These are phyloP conservation scores for Halictus ligatus DNA, from an alignment of 2,888 invertebrate genomes.

Conservation along the genomic window DNA sequence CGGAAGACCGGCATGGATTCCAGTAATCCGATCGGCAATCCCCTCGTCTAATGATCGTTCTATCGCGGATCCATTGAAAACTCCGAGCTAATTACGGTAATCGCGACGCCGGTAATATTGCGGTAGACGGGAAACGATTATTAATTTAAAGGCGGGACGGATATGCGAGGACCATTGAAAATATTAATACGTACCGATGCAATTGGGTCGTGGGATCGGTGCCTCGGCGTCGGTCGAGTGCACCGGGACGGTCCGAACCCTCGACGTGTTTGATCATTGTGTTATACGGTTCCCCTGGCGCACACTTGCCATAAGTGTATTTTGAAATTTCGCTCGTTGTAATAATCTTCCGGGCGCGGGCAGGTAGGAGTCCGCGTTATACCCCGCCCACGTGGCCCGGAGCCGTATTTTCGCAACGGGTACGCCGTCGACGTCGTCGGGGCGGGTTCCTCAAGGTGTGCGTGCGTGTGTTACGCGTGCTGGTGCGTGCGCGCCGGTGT, in stretches of 20 bases:
- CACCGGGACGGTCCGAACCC: conserved; percentile 58
- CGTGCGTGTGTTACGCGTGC: conserved; percentile 36
- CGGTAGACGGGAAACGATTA: not conserved
- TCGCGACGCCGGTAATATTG: not conserved
- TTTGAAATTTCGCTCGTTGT: conserved; percentile 80
- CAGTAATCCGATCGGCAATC: not conserved
- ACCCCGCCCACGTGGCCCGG: conserved; percentile 35
- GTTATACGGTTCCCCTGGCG: conserved; percentile 80
- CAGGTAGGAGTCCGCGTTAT: conserved; percentile 57
- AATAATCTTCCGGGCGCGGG: conserved; percentile 75
- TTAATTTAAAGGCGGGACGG: not conserved
- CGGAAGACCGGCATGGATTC: not conserved
- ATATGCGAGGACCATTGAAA: conserved; percentile 17
- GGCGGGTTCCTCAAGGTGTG: conserved; percentile 53
- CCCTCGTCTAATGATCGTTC: not conserved
- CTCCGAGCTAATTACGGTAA: not conserved
- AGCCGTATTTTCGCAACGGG: conserved; percentile 72
- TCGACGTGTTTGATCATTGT: conserved; percentile 79
- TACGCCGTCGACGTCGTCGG: conserved; percentile 48
- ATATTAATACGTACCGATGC: conserved; percentile 70
- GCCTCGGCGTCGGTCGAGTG: conserved; percentile 59
- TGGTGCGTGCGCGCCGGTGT: not conserved
- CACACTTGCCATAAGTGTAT: conserved; percentile 80
- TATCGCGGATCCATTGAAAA: not conserved
- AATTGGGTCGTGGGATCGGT: conserved; percentile 56